A percentile compares a stretch with the other conserved stretches of the same genome.
These are phyloP conservation scores for Rhabdomys dilectus DNA, from an alignment of 2,113 vertebrate genomes.

Conservation along the genomic window DNA sequence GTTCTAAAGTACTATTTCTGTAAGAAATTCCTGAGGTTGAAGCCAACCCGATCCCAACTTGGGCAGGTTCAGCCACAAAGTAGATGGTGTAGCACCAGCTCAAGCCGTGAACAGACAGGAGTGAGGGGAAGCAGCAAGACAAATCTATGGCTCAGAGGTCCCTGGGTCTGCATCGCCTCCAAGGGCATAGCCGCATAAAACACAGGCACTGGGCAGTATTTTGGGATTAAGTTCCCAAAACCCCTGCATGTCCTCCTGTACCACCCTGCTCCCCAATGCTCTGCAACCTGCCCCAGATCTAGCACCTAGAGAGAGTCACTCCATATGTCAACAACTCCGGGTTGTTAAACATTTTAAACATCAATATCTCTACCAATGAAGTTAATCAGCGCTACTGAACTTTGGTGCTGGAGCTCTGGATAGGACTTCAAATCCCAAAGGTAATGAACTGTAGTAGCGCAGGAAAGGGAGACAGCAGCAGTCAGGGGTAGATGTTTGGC, in stretches of 20 bases:
- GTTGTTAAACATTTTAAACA: not conserved
- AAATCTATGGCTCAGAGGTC: not conserved
- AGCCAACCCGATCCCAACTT: not conserved
- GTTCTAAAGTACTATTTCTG: not conserved
- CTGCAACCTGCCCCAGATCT: not conserved
- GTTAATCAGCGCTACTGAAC: not conserved
- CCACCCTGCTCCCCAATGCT: not conserved
- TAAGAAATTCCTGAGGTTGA: not conserved
- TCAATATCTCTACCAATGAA: not conserved
- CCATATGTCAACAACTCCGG: not conserved
- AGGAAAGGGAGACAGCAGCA: not conserved
- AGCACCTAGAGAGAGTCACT: not conserved
- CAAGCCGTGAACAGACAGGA: not conserved
- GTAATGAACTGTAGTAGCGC: not conserved
- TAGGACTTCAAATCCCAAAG: not conserved
- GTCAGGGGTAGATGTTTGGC: not conserved
- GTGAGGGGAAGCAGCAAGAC: not conserved
- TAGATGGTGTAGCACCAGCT: not conserved
- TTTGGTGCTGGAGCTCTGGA: not conserved
- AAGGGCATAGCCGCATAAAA: not conserved
- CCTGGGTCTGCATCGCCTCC: fast-evolving
- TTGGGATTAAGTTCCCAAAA: not conserved
- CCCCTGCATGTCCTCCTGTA: not conserved
- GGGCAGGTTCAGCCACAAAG: not conserved
- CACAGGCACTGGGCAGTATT: not conserved